Base-by-base conservation (phyloP, 2,797 vertebrate species). In the Momotus momota region DNA sequence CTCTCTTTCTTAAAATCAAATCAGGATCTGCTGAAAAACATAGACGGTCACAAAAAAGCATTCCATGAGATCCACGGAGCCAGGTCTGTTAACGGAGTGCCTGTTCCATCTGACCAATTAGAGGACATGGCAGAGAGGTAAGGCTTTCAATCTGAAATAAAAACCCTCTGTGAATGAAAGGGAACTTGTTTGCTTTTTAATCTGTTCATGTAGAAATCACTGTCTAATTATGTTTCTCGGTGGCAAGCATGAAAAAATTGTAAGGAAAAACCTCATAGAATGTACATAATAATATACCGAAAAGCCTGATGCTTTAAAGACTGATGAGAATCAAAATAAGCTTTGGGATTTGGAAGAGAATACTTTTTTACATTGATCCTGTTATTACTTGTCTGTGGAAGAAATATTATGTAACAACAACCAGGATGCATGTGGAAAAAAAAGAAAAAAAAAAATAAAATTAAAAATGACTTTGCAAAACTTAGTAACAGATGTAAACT, bases 121-220 rank as follows among this genome's bases (percentile, higher is more conserved):
- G 99, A 99, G 85, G 99, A 99, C 96, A 99, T 99, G 98, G 99
- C 99, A 51, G 99, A 99, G 96, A 98, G 99, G 99, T 99, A 97
- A 98, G 97, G 60, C 73, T 91, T 94, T 70, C 79, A 49, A 61
- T 69, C n/a, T 87, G 73, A 86, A 86, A 86, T 80, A 29, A 92
- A 75, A 93, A 35, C 52, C 22, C 46, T 83, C 45, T 75, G 29
- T 75, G 46, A 57, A 82, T 71, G 88, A 94, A 85, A 27, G 61
- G 73, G 54, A 85, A 58, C 57, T 82, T 90, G 81, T 75, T 92
- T 22, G 41, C 38, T 69, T 95, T 92, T 80, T 70, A 60, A 87
- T 81, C 43, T 92, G 65, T 84, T 93, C 17, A 12, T 61, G 60
- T 13, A 89, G 79, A 75, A 94, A 81, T 81, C 57, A 31, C 48